Percentiles rank a stretch among this genome's conserved stretches.
phyloP scores from a whole-genome alignment of 2,888 invertebrate species.

The Agonopterix heracliana region DNA sequence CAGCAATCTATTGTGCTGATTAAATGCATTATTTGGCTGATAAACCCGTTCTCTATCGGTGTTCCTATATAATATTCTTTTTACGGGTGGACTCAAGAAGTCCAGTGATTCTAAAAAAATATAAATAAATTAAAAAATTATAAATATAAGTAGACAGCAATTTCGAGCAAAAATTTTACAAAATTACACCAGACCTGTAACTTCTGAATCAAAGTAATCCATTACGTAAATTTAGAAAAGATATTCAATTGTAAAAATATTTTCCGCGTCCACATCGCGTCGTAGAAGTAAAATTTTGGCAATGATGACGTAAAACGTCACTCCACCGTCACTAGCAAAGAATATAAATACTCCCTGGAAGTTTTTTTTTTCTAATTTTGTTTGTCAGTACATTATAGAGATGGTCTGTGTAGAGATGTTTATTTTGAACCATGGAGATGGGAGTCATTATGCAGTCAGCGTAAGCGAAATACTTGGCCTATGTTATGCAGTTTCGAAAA shows the following conservation, averaged over 20 bases:
- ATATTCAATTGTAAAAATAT: conserved; percentile 11
- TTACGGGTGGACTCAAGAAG: conserved; percentile 40
- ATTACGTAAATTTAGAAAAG: conserved; percentile 36
- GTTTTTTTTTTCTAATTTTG: too few relatives aligned
- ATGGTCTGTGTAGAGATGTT: too few relatives aligned
- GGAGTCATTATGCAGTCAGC: too few relatives aligned
- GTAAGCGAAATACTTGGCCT: too few relatives aligned
- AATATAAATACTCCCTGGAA: too few relatives aligned
- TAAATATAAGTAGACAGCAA: too few relatives aligned
- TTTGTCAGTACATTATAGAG: too few relatives aligned
- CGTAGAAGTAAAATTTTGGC: background rate
- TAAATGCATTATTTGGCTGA: conserved; percentile 8
- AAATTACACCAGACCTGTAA: conserved; percentile 35
- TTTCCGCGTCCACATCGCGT: background rate
- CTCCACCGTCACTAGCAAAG: too few relatives aligned
- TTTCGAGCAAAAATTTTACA: conserved; percentile 11
- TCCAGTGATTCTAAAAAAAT: conserved; percentile 51
- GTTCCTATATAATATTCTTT: conserved; percentile 18
- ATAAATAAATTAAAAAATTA: conserved; percentile 15
- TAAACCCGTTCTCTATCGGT: conserved; percentile 1
- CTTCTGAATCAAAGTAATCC: conserved; percentile 41
- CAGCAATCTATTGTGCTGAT: conserved; percentile 1
- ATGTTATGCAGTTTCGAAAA: too few relatives aligned
- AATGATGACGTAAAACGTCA: background rate
- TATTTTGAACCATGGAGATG: too few relatives aligned